Evolutionary conservation across 2,113 vertebrate genomes (phyloP).

Genomic region (Ctenodactylus gundi): DNA sequence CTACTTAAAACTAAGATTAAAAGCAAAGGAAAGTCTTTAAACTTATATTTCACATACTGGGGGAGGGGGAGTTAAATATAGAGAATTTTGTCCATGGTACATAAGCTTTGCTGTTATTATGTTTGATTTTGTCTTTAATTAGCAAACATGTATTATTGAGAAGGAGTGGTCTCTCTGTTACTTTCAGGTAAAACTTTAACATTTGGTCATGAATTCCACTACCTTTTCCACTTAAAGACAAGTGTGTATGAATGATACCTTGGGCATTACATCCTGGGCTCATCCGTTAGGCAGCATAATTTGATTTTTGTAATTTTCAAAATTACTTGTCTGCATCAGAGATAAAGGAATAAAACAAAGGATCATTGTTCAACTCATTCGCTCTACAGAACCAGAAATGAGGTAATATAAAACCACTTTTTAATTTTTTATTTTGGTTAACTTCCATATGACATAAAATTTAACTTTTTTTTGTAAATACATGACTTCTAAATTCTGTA

Average conservation of each 20-base stretch:
- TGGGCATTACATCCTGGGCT: neutral
- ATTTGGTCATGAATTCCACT: neutral
- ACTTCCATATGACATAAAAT: no score
- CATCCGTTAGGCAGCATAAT: neutral
- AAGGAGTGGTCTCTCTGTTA: neutral
- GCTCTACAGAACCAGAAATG: neutral
- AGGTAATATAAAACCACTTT: neutral
- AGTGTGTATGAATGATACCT: neutral
- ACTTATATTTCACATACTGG: neutral
- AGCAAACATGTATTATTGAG: neutral
- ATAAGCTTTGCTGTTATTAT: neutral
- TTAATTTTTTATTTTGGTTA: no score
- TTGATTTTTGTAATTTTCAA: slow-evolving; percentile 43
- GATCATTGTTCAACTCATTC: neutral
- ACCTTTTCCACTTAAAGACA: neutral
- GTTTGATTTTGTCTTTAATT: slow-evolving; percentile 2
- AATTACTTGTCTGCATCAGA: neutral
- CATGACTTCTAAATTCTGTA: no score
- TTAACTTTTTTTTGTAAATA: no score
- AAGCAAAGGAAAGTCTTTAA: slow-evolving; percentile 32
- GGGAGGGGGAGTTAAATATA: neutral
- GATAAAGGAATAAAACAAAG: neutral
- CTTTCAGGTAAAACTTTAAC: neutral
- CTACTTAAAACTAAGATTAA: neutral
- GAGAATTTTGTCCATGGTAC: neutral